Base-by-base conservation (phyloP, 1,140 invertebrate genomes). In the Conus ventricosus region DNA sequence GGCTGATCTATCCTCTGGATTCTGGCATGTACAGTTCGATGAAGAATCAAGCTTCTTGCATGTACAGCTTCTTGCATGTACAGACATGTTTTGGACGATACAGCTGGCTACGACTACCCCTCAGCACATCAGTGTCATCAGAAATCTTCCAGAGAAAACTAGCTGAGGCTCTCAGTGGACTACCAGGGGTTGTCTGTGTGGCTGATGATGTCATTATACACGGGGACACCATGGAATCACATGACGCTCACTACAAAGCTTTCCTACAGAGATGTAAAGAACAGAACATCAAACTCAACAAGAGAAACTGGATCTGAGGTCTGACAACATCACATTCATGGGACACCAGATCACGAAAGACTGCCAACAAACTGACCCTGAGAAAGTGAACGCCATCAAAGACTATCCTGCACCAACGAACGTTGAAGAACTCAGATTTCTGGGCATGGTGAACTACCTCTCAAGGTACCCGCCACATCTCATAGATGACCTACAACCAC, bases 211-310 rank as follows among this genome's bases (percentile, higher is more conserved):
- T 94, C 23, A 57, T 95, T 11, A 86, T 95, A 8, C 92, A 86
- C 81, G 94, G 92, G 11, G 63, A 75, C 54, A 90, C 85, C 60
- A 83, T 89, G 86, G 80, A 85, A 84, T 84, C 90, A 67, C 89
- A 90, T 71, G 90, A 91, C 25, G 7, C 20, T 8, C 82, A 91
- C 10, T 84, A 91, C 5, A 71, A 75, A 53, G 25, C 25, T 82
- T 91, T 96, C 23, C 89, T 94, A 93, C 27, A 90, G 84, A 85
- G 71, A 94, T 94, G 93, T 25, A 90, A 84, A 85, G 71, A 94
- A 87, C 87, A 91, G 83, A 92, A 93, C 90, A 88, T 96, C n/a
- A 94, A 91, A 81, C 92, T 95, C 87, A 95, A 95, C 91, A 84
- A 83, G 76, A 90, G 89, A 15, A 96, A 95, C 90, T 84, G 86